Conservation (phyloP, 2,113 vertebrate genomes). For the Pholis gunnellus region DNA sequence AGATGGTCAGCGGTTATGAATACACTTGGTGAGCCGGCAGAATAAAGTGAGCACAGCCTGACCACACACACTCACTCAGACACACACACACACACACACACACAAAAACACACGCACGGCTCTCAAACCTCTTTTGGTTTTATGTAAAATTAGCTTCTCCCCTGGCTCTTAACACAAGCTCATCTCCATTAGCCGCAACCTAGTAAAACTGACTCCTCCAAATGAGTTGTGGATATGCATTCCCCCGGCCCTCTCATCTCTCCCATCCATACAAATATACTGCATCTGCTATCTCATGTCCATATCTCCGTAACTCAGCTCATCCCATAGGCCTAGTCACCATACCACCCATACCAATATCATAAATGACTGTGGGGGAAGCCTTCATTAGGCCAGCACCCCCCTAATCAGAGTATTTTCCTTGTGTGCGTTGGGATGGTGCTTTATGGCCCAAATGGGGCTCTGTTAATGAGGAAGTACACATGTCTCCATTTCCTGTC, state of each 20-base stretch:
- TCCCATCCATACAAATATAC: conserved; percentile 73
- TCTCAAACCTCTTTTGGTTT: conserved; percentile 70
- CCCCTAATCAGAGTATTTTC: conserved; percentile 80
- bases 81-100: conserved; percentile 8
- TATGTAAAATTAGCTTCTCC: conserved; percentile 80
- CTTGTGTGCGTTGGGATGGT: conserved; percentile 75
- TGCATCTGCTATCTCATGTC: conserved; percentile 58
- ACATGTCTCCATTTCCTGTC: conserved; percentile 83
- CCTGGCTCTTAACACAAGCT: conserved; percentile 80
- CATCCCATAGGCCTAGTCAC: conserved; percentile 82
- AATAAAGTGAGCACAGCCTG: conserved; percentile 24
- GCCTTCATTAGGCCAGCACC: conserved; percentile 83
- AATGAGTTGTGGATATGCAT: conserved; percentile 81
- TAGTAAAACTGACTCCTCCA: conserved; percentile 81
- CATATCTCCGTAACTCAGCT: conserved; percentile 69
- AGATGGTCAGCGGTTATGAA: conserved; percentile 21
- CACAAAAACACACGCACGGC: background rate
- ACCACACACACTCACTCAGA: conserved; percentile 17
- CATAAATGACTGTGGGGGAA: conserved; percentile 84
- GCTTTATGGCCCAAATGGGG: conserved; percentile 84
- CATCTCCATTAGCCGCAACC: conserved; percentile 78
- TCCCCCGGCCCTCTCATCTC: conserved; percentile 61
- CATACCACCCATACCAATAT: conserved; percentile 85
- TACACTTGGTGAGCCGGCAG: conserved; percentile 22
- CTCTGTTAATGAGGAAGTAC: conserved; percentile 83